Percentiles rank a stretch among this genome's conserved stretches.
Conservation (phyloP, 2,888 invertebrate genomes). For the Coremacera marginata region DNA sequence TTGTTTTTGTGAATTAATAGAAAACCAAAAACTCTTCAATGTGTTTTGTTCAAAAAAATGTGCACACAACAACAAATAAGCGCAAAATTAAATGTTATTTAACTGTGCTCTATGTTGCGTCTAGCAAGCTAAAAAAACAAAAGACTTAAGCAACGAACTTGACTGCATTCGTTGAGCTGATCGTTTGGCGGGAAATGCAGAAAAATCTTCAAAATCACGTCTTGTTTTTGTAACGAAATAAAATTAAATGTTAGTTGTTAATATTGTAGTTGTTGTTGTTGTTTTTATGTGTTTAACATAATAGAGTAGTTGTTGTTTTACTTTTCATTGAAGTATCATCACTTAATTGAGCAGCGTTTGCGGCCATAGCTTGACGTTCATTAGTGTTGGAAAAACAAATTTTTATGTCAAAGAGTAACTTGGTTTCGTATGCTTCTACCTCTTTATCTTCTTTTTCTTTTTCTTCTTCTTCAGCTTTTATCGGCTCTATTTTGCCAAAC, state of each 20-base stretch:
- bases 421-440: too few relatives aligned
- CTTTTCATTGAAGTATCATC: too few relatives aligned
- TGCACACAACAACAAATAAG: not conserved
- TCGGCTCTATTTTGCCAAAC: too few relatives aligned
- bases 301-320: not conserved
- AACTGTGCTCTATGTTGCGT: not conserved
- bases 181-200: not conserved
- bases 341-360: too few relatives aligned
- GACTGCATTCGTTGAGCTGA: not conserved
- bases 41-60: not conserved
- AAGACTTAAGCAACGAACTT: slow-evolving; percentile 35
- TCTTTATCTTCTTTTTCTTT: too few relatives aligned
- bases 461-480: too few relatives aligned
- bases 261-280: not conserved
- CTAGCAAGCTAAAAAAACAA: not conserved
- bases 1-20: not conserved
- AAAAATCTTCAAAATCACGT: slow-evolving; percentile 29
- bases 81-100: too few relatives aligned
- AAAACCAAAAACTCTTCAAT: not conserved
- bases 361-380: not conserved
- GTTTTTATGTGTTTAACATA: not conserved
- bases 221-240: slow-evolving; percentile 17
- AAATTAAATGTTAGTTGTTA: slow-evolving; percentile 2
- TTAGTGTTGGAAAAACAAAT: slow-evolving; percentile 8
- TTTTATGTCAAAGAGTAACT: not conserved